These are phyloP conservation scores for Drosophila recens DNA, from an alignment of 2,888 invertebrate species.

Conservation along the genomic window DNA sequence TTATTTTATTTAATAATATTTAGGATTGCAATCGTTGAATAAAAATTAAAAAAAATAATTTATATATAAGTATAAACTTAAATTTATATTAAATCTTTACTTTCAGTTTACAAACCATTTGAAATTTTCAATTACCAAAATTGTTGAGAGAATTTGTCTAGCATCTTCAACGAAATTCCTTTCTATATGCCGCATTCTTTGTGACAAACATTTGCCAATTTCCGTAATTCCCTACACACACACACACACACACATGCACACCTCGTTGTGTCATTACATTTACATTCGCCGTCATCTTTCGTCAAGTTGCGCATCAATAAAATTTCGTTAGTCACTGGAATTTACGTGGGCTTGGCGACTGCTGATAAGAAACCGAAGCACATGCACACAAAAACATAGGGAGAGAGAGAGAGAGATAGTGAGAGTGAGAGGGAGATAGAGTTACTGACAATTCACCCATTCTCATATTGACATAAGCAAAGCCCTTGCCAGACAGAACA, in stretches of 20 bases:
- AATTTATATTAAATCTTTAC: not conserved
- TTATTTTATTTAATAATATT: too few species aligned
- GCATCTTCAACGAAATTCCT: slow-evolving; percentile 2
- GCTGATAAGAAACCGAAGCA: slow-evolving; percentile 59
- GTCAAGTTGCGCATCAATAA: slow-evolving; percentile 58
- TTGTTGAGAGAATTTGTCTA: slow-evolving; percentile 6
- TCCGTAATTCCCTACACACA: slow-evolving; percentile 16
- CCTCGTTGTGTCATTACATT: slow-evolving; percentile 24
- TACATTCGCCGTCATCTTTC: slow-evolving; percentile 54
- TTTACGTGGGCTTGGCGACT: slow-evolving; percentile 59
- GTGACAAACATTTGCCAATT: slow-evolving; percentile 42
- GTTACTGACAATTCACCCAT: slow-evolving; percentile 31
- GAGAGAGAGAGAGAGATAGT: not conserved
- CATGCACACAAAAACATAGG: slow-evolving; percentile 11
- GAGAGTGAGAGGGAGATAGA: not conserved
- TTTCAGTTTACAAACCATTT: not conserved
- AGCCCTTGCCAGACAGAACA: slow-evolving; percentile 37
- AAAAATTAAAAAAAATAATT: not conserved
- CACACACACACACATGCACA: slow-evolving; percentile 2
- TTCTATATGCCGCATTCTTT: slow-evolving; percentile 22
- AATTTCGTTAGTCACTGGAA: slow-evolving; percentile 50
- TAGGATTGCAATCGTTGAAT: not conserved
- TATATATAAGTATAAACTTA: not conserved
- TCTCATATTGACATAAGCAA: slow-evolving; percentile 67
- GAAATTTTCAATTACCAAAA: not conserved